phyloP scores from a whole-genome alignment of 2,797 vertebrate genomes.

The Poecilia gillii region DNA sequence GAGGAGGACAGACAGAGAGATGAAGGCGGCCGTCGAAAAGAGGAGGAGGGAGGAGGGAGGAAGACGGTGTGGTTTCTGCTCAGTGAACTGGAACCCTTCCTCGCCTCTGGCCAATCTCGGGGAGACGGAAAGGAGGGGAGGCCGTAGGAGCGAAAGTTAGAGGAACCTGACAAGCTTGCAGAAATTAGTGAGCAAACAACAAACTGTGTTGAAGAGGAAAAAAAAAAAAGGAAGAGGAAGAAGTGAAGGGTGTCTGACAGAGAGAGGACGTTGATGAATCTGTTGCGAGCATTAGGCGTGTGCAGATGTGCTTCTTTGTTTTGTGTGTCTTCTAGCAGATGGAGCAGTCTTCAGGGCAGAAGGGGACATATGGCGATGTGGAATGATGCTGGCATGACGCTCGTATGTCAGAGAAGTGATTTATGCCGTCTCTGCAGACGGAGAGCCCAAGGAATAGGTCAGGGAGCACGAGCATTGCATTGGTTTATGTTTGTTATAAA shows the following conservation, averaged over 20 bases:
- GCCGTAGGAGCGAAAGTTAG: slow-evolving; percentile 40
- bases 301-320: slow-evolving; percentile 29
- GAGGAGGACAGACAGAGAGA: slow-evolving; percentile 26
- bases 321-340: slow-evolving; percentile 59
- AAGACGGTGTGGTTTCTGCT: slow-evolving; percentile 71
- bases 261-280: not conserved
- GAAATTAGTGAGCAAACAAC: slow-evolving; percentile 46
- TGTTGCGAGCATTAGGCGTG: not conserved
- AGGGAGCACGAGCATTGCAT: not conserved
- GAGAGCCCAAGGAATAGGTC: slow-evolving; percentile 22
- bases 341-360: slow-evolving; percentile 60
- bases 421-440: slow-evolving; percentile 61
- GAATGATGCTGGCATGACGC: slow-evolving; percentile 65
- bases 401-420: slow-evolving; percentile 70
- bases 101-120: slow-evolving; percentile 69
- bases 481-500: not conserved
- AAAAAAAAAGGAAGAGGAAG: not conserved
- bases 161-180: slow-evolving; percentile 41
- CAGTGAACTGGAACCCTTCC: slow-evolving; percentile 74
- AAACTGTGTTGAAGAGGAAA: slow-evolving; percentile 26
- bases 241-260: slow-evolving; percentile 19
- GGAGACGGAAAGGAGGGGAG: slow-evolving; percentile 39
- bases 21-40: slow-evolving; percentile 42
- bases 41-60: slow-evolving; percentile 19
- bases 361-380: slow-evolving; percentile 71